A percentile compares a stretch with the other conserved stretches of the same genome.
Conservation (phyloP, 2,113 vertebrate species). For the Empidonax alnorum region DNA sequence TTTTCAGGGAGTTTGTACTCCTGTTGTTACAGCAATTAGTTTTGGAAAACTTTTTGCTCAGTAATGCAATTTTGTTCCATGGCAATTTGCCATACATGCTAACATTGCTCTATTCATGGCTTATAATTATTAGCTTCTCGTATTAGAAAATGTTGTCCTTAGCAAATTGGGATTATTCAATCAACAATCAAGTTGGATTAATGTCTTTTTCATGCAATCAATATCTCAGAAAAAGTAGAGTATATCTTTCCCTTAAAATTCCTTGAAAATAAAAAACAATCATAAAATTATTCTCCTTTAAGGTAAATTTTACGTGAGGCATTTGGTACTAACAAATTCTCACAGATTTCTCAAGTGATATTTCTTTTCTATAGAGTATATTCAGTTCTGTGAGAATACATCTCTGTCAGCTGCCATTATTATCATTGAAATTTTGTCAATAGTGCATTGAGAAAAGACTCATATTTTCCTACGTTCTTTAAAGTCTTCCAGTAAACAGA, state of each 20-base stretch:
- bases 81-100: neutral
- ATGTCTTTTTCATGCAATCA: neutral
- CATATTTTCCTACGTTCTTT: neutral
- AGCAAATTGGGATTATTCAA: neutral
- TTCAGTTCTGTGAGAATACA: neutral
- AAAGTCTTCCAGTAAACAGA: neutral
- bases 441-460: neutral
- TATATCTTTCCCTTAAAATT: neutral
- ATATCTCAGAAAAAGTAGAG: neutral
- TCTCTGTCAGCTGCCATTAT: neutral
- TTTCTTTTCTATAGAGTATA: neutral
- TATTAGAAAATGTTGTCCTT: neutral
- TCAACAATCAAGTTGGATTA: neutral
- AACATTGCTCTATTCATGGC: neutral
- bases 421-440: neutral
- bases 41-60: neutral
- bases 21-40: rapidly evolving
- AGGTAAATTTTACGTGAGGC: neutral
- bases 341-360: neutral
- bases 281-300: neutral
- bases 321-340: neutral
- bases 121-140: neutral
- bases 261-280: neutral
- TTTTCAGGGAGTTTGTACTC: neutral
- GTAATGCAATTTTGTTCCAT: neutral